These are phyloP conservation scores for Hoplodrina blanda DNA, from an alignment of 2,888 invertebrate genomes.

Conservation along the genomic window DNA sequence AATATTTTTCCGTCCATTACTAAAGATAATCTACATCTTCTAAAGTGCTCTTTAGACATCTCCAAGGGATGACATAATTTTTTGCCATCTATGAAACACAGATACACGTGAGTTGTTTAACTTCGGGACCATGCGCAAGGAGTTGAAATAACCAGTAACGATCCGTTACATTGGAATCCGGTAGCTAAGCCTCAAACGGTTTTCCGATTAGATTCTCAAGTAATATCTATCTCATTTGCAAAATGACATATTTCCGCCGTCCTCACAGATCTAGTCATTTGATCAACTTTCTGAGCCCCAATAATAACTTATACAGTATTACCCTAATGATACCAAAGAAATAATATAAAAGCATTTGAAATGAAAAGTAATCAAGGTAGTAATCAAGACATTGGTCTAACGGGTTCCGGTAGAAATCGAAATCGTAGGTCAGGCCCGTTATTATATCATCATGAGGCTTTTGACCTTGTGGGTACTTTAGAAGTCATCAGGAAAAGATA, in stretches of 20 bases:
- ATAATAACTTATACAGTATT: conserved; percentile 37
- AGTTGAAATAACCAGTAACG: neutral
- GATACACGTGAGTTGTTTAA: neutral
- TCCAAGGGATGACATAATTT: too few species aligned
- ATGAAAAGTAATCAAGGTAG: conserved; percentile 64
- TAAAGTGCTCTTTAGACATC: too few species aligned
- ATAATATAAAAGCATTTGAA: conserved; percentile 45
- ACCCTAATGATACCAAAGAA: conserved; percentile 42
- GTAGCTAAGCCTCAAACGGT: neutral
- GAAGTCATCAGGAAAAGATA: conserved; percentile 44
- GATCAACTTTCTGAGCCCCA: conserved; percentile 33
- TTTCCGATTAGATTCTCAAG: conserved; percentile 8
- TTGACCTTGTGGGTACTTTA: conserved; percentile 61
- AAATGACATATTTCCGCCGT: conserved; percentile 55
- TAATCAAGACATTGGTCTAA: conserved; percentile 52
- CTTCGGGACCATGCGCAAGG: neutral
- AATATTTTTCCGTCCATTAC: neutral
- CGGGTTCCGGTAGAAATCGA: conserved; percentile 75
- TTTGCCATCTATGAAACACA: too few species aligned
- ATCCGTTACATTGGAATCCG: neutral
- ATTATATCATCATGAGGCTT: conserved; percentile 60
- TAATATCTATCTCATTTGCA: conserved; percentile 39
- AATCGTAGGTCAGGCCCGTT: conserved; percentile 73
- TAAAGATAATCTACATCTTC: too few species aligned
- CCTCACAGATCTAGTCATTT: conserved; percentile 21